Evolutionary conservation across 2,888 invertebrate genomes (phyloP), one percentile per base, ranked within the genome.

Genomic region (Folsomia candida): DNA sequence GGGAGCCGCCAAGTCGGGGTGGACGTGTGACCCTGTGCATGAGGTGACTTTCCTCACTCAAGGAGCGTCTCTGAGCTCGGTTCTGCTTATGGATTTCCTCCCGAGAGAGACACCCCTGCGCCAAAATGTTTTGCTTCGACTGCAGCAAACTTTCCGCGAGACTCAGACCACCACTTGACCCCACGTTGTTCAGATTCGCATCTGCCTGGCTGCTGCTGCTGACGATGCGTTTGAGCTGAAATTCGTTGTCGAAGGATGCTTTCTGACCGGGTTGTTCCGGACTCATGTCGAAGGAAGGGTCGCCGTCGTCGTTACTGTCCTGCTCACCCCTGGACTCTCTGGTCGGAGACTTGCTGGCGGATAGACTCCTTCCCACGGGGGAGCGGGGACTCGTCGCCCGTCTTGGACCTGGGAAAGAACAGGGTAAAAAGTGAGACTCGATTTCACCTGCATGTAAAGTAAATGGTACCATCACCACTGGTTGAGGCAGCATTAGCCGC

Each of bases 71-170:
- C 37, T 14, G 37, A 37, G 37, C 37, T 37, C 37, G 37, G 14
- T 37, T 37, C 37, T 14, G 4, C 14, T 37, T 37, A 37, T 75
- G 62, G 58, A 76, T 77, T 66, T 79, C 79, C 25, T 70, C 71
- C 1, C 71, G 67, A 2, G 76, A 76, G 26, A 79, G 66, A 4
- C 69, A 68, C 18, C 67, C 51, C 62, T 76, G 68, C 9, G 79
- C 79, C 65, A 79, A 64, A 65, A 76, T 66, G 27, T 78, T 77
- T 70, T 77, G 77, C 59, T 76, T 79, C 0, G 71, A 73, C 27
- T 73, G 70, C 3, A 78, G 58, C 1, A 76, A 57, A 58, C 66
- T 74, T 57, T 77, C 76, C 20, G 75, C 72, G 14, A 37, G 18
- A 62, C 20, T 29, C 28, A 20, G 4, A 6, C 22, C 51, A n/a